Evolutionary conservation across 2,113 vertebrate genomes (phyloP).

Genomic region (Nibea albiflora): DNA sequence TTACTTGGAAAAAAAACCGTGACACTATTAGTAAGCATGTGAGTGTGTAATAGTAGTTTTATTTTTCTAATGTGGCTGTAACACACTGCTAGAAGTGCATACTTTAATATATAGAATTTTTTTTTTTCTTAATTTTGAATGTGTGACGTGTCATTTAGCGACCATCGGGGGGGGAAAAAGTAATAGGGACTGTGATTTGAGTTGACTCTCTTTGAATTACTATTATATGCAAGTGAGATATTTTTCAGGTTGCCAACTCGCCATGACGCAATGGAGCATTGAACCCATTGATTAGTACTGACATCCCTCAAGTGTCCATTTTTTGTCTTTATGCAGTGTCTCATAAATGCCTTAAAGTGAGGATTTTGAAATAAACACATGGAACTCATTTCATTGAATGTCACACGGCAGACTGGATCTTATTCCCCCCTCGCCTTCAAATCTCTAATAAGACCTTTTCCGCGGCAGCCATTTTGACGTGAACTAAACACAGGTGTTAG

Average conservation of each 20-base stretch:
- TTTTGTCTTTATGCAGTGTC: conserved; percentile 83
- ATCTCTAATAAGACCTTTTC: no score
- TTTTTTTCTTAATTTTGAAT: conserved; percentile 56
- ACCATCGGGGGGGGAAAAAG: conserved; percentile 38
- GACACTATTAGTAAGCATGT: conserved; percentile 73
- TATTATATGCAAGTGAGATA: conserved; percentile 80
- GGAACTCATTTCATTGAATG: conserved; percentile 73
- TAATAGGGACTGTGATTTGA: conserved; percentile 62
- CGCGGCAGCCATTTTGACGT: no score
- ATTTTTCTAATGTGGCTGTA: conserved; percentile 77
- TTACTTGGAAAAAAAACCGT: conserved; percentile 64
- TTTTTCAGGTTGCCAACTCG: conserved; percentile 77
- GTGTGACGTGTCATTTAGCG: conserved; percentile 71
- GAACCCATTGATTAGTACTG: conserved; percentile 54
- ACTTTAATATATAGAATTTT: conserved; percentile 64
- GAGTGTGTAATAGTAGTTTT: conserved; percentile 70
- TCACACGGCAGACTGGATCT: conserved; percentile 37
- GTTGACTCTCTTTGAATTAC: conserved; percentile 50
- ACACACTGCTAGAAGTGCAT: conserved; percentile 70
- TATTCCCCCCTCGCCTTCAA: not conserved
- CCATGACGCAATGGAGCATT: conserved; percentile 57
- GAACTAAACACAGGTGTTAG: no score
- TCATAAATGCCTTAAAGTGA: conserved; percentile 88
- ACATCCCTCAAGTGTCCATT: conserved; percentile 72
- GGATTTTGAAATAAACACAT: conserved; percentile 81